Conservation (phyloP, 2,888 invertebrate genomes). For the Eupeodes luniger region DNA sequence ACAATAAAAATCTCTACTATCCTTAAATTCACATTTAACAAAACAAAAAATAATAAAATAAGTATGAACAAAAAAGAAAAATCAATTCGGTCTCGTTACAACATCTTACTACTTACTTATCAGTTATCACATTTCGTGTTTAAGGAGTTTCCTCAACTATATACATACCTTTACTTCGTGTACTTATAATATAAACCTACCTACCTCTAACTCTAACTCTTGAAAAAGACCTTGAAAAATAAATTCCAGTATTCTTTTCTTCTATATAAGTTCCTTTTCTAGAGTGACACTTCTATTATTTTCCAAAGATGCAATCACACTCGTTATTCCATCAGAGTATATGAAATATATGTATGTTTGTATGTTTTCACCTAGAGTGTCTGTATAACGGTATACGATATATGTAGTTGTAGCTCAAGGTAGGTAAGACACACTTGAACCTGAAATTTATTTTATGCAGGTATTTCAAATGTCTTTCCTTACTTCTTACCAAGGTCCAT, state of each 20-base stretch:
- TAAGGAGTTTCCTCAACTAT: background rate
- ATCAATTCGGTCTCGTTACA: background rate
- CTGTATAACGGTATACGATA: background rate
- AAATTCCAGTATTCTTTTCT: conserved; percentile 1
- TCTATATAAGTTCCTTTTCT: background rate
- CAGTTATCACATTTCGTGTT: conserved; percentile 3
- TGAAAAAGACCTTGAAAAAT: conserved; percentile 13
- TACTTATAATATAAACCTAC: too few relatives aligned
- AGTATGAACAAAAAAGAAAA: background rate
- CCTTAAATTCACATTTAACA: background rate
- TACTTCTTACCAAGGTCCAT: background rate
- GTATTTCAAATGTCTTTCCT: background rate
- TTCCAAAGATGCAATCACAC: conserved; percentile 12
- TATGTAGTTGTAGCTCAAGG: background rate
- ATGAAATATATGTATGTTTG: too few relatives aligned
- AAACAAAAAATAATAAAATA: background rate
- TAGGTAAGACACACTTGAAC: conserved; percentile 11
- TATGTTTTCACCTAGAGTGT: background rate
- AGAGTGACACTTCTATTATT: conserved; percentile 23
- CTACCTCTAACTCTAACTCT: background rate
- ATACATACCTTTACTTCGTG: too few relatives aligned
- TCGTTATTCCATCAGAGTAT: background rate
- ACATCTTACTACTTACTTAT: background rate
- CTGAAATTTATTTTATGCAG: background rate
- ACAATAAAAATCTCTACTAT: too few relatives aligned